Base-by-base conservation (phyloP, 2,888 invertebrate species). In the Hylaea fasciaria region DNA sequence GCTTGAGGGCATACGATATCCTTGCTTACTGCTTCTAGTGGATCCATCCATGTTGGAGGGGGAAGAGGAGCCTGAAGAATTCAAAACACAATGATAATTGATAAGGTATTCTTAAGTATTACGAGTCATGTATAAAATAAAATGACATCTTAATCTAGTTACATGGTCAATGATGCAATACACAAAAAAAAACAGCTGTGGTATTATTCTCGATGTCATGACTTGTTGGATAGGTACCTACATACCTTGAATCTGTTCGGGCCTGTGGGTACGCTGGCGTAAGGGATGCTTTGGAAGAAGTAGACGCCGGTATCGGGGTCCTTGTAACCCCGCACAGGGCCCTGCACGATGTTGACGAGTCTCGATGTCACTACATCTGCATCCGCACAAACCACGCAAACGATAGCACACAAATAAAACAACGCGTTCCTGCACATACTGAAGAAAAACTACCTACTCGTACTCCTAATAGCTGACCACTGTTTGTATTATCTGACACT, bases 191-290 rank as follows among this genome's bases (percentile, higher is more conserved):
- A n/a, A n/a, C n/a, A n/a, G n/a, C n/a, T n/a, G n/a, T n/a, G n/a
- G n/a, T n/a, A n/a, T n/a, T n/a, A n/a, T n/a, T n/a, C n/a, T n/a
- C n/a, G n/a, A n/a, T n/a, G n/a, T n/a, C n/a, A n/a, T n/a, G n/a
- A n/a, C n/a, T n/a, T n/a, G n/a, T n/a, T n/a, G n/a, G n/a, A n/a
- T n/a, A n/a, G n/a, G 5, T 22, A 22, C 22, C n/a, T 13, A 28
- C 13, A 1, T 54, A 80, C 83, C 76, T 77, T 80, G 58, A 71
- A 83, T 61, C 66, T 74, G 16, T 80, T 40, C 0, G n/a, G 17
- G 10, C 82, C 81, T 0, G 76, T 78, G 0, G 81, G 81, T 4
- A 73, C 76, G 0, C 70, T 77, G 0, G 83, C 83, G 55, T 81
- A 82, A 0, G 82, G 81, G 9, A 82, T 78, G n/a, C 72, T 68